phyloP scores from a whole-genome alignment of 2,113 vertebrate species.

The Oceanodroma tethys region DNA sequence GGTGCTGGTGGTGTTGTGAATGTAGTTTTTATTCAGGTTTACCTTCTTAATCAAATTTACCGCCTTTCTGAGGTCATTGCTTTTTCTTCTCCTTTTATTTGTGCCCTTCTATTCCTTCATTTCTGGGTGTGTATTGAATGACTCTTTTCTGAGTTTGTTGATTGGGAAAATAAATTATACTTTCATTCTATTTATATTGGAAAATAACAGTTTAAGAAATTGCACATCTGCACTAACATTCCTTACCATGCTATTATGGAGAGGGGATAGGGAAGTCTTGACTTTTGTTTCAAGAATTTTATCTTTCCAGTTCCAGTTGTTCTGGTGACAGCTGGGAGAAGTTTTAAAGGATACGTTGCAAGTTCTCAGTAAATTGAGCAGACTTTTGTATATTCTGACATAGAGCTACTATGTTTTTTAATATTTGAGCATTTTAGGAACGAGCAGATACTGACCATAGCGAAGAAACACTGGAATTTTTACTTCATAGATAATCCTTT shows the following conservation, averaged over 20 bases:
- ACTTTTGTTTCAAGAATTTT: not conserved
- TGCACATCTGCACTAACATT: not conserved
- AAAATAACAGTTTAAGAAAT: not conserved
- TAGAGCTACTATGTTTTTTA: not conserved
- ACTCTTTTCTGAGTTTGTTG: not conserved
- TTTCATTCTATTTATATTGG: not conserved
- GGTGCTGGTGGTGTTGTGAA: rapidly evolving
- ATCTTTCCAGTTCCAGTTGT: not conserved
- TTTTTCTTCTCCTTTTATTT: not conserved
- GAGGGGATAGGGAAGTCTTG: not conserved
- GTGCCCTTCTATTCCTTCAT: not conserved
- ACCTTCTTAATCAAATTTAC: too few relatives aligned
- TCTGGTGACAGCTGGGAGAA: not conserved
- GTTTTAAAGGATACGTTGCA: not conserved
- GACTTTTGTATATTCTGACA: not conserved
- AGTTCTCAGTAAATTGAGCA: not conserved
- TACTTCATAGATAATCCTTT: slow-evolving; percentile 70
- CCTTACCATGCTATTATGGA: not conserved
- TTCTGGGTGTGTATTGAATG: not conserved
- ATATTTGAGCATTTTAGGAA: slow-evolving; percentile 27
- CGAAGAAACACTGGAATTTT: slow-evolving; percentile 68
- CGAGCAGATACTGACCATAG: slow-evolving; percentile 20
- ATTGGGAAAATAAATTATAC: not conserved
- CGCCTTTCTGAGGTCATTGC: too few relatives aligned
- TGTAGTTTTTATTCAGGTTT: not conserved